Conservation (phyloP, 2,888 invertebrate species). For the Geotrupes spiniger region DNA sequence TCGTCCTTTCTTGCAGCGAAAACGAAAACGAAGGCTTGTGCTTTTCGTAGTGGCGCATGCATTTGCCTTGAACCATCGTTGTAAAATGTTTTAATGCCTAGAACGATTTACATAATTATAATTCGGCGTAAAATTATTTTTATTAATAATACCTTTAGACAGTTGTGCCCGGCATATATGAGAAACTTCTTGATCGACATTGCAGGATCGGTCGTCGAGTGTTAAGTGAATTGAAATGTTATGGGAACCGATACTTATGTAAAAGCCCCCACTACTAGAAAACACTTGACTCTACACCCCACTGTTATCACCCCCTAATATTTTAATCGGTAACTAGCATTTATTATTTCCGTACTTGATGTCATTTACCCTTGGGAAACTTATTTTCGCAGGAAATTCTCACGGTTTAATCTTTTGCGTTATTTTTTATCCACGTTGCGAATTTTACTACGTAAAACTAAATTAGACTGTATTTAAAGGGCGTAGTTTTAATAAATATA, state of each 20-base stretch:
- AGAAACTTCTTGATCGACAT: too few species aligned
- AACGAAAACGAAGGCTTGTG: constrained; percentile 34
- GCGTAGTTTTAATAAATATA: too few species aligned
- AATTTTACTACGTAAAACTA: too few species aligned
- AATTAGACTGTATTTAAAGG: too few species aligned
- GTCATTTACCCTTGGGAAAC: constrained; percentile 1
- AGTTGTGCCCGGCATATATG: constrained; percentile 24
- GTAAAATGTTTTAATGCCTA: constrained; percentile 40
- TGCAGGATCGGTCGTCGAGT: too few species aligned
- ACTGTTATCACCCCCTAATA: constrained; percentile 6
- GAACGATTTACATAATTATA: neutral
- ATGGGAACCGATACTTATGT: neutral
- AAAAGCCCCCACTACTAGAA: constrained; percentile 12
- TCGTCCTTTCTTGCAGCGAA: constrained; percentile 35
- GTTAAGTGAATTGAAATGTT: constrained; percentile 15
- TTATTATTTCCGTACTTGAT: constrained; percentile 7
- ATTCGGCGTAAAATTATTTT: too few species aligned
- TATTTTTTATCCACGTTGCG: constrained; percentile 1
- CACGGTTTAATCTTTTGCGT: neutral
- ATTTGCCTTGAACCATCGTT: constrained; percentile 34
- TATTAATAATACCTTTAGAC: constrained; percentile 36
- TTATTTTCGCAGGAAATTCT: too few species aligned
- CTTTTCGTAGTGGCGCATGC: constrained; percentile 30
- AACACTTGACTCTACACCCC: constrained; percentile 15
- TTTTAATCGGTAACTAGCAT: constrained; percentile 2